Evolutionary conservation across 2,797 vertebrate genomes (phyloP), one percentile per base, ranked within the genome.

Genomic region (Alcedo atthis): DNA sequence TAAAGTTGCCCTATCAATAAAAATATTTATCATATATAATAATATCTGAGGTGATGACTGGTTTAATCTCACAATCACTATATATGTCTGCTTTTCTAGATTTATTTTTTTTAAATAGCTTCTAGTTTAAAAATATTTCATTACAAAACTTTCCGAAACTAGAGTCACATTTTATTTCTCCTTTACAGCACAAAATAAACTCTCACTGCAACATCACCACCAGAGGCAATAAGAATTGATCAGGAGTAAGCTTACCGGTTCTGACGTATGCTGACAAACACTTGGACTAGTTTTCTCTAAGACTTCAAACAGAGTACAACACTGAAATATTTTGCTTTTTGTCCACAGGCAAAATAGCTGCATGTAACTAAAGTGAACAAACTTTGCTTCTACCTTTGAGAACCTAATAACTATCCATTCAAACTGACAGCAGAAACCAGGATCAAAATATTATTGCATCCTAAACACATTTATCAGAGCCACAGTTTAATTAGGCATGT

Each of bases 221-320:
- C 80, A 69, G 21, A 78, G 88, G 88, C 66, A 83, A 33, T 32
- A 82, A 74, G 42, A 85, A 93, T 58, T 89, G 91, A 92, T 85
- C 18, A 43, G 22, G 12, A 26, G 10, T 58, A 86, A 35, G 63
- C 18, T 90, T 90, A 85, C 26, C 76, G 35, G 61, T 81, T 76
- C 85, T 89, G 46, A 81, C 0, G 1, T 22, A 61, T 33, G 37
- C 25, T n/a, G 58, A 89, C 42, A 89, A 88, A 75, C 28, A 77
- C 5, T 85, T 64, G 46, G 45, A 75, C 43, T 71, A 46, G 26
- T 54, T 55, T 95, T 82, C 59, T 82, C 43, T 68, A 55, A 66
- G 40, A 85, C 33, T 81, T 90, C 63, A 81, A 81, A 87, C 15
- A 55, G 6, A 19, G 28, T 68, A 12, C 8, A 26, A 20, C 8